These are phyloP conservation scores for Platorchestia sp. DNA, from an alignment of 1,140 invertebrate genomes.

Conservation along the genomic window DNA sequence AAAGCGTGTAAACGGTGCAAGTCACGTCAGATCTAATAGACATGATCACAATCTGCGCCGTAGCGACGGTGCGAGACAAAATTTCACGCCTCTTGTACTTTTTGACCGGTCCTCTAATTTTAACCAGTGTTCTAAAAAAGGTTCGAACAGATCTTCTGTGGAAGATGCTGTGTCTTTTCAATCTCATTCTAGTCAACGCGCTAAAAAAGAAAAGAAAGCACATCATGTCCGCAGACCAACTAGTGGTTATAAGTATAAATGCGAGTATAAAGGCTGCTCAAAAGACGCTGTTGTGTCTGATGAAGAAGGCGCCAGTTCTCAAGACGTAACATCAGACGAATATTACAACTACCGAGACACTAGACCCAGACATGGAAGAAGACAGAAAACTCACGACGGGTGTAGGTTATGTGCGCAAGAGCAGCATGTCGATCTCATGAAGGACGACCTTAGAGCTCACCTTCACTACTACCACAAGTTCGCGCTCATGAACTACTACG, in stretches of 20 bases:
- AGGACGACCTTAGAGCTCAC: neutral
- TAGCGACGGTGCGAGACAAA: neutral
- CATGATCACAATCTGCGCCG: neutral
- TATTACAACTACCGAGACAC: neutral
- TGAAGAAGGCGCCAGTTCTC: neutral
- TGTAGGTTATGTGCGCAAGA: neutral
- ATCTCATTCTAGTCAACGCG: neutral
- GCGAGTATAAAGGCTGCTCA: neutral
- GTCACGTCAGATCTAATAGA: neutral
- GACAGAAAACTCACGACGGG: neutral
- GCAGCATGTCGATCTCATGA: neutral
- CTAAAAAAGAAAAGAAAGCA: neutral
- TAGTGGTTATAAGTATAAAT: neutral
- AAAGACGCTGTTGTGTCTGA: neutral
- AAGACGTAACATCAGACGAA: neutral
- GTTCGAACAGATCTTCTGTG: neutral
- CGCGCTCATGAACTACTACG: conserved; percentile 22
- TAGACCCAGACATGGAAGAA: neutral
- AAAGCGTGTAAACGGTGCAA: neutral
- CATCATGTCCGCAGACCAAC: neutral
- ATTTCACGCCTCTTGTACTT: neutral
- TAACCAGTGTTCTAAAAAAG: neutral
- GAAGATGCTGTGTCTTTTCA: neutral
- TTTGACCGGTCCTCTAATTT: neutral
- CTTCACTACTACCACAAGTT: neutral